Base-by-base conservation (phyloP, 2,797 vertebrate species). In the Coccyzus lansbergi region DNA sequence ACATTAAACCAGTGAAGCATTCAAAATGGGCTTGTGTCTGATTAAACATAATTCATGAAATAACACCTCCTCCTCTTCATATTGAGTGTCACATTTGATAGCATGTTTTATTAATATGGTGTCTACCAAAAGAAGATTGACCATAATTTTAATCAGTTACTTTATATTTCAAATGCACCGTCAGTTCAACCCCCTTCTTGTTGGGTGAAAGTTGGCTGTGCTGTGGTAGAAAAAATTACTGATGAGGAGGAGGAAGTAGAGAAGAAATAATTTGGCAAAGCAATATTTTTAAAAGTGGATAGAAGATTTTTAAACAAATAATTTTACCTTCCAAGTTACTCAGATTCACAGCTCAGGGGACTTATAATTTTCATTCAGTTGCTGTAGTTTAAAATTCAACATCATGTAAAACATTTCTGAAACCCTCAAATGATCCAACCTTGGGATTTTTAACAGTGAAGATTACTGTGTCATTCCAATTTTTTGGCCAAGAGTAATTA, bases 41-140 rank as follows among this genome's bases (percentile, higher is more conserved):
- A 52, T 90, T 91, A 83, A 90, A 62, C 0, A 0, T 52, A 48
- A 51, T 63, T 78, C 38, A 51, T 70, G 36, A 68, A 93, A 44
- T 89, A 65, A 68, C 84, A 86, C 75, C 49, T 81, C 76, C 65
- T 86, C 59, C 70, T 88, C 58, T 81, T 87, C 79, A 68, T 79
- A 38, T 36, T 65, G 65, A n/a, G 33, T 38, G 53, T 62, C 92
- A 93, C 24, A 59, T 56, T 53, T 87, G 46, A 55, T 68, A 36
- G 4, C 15, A 19, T 84, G n/a, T 52, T 94, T 88, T 78, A 93
- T 67, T 75, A 68, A 74, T 68, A 28, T 4, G 4, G 33, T 74
- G 81, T 44, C 68, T 91, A 51, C n/a, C 53, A 44, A 53, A 75
- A 29, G 49, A 79, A 78, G 51, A 25, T 9, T 78, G 64, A 33